These are phyloP conservation scores for Melanargia galathea DNA, from an alignment of 2,888 invertebrate species.

Conservation along the genomic window DNA sequence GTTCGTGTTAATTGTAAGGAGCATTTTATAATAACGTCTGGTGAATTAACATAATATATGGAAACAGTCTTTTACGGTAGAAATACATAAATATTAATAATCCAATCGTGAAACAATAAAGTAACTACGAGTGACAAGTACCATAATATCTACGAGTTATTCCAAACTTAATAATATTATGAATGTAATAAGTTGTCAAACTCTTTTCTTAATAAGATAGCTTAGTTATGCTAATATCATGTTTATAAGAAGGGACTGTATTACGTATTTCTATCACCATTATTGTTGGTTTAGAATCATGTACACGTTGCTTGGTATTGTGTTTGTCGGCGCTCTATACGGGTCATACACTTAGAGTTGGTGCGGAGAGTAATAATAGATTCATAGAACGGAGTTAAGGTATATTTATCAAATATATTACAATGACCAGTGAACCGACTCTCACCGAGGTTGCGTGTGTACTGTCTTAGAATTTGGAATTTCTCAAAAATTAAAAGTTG, in stretches of 20 bases:
- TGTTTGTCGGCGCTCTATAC: no score
- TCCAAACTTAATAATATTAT: background rate
- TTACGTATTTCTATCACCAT: background rate
- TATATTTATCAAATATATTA: no score
- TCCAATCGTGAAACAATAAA: no score
- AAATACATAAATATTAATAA: background rate
- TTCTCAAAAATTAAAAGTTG: no score
- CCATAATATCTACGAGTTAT: background rate
- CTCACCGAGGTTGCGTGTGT: no score
- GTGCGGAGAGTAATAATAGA: no score
- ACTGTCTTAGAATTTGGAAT: no score
- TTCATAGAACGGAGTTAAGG: no score
- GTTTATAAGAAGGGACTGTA: background rate
- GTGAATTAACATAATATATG: slow-evolving; percentile 43
- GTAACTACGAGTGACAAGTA: background rate
- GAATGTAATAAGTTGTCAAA: background rate
- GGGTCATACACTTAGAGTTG: no score
- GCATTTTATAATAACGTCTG: slow-evolving; percentile 71
- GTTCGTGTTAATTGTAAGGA: slow-evolving; percentile 63
- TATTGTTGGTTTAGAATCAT: background rate
- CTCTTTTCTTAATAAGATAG: background rate
- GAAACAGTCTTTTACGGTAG: no score
- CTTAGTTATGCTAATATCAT: background rate
- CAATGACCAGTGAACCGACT: no score
- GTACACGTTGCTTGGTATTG: background rate